Conservation (phyloP, 2,113 vertebrate genomes). For the Prietella phreatophila region DNA sequence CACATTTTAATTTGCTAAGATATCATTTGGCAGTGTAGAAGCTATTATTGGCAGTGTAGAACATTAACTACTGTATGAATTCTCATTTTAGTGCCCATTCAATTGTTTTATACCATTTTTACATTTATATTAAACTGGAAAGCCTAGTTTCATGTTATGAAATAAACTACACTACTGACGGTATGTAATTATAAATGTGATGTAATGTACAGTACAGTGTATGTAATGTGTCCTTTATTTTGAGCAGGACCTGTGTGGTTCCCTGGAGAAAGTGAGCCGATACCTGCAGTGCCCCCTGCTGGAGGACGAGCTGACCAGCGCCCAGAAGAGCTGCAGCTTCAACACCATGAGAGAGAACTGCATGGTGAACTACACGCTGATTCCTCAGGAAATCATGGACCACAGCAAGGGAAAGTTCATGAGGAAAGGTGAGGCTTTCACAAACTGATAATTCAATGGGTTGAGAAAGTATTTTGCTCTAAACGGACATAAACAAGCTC, state of each 20-base stretch:
- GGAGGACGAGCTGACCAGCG: constrained; percentile 61
- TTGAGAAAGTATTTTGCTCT: background rate
- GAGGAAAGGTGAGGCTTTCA: constrained; percentile 76
- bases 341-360: constrained; percentile 77
- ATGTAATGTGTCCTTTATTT: background rate
- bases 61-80: background rate
- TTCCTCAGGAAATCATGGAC: constrained; percentile 77
- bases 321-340: constrained; percentile 76
- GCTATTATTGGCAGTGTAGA: background rate
- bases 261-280: constrained; percentile 65
- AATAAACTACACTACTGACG: background rate
- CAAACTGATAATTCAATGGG: background rate
- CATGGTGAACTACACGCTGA: constrained; percentile 78
- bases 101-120: background rate
- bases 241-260: constrained; percentile 69
- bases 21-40: background rate
- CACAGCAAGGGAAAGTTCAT: constrained; percentile 80
- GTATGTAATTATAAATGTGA: background rate
- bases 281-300: constrained; percentile 73
- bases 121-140: background rate
- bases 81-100: background rate
- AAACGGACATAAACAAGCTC: background rate
- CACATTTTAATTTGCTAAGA: background rate
- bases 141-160: background rate
- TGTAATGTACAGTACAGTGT: background rate